A percentile compares a stretch with the other conserved stretches of the same genome.
phyloP scores from a whole-genome alignment of 2,113 vertebrate species.

The Antigone vipio region DNA sequence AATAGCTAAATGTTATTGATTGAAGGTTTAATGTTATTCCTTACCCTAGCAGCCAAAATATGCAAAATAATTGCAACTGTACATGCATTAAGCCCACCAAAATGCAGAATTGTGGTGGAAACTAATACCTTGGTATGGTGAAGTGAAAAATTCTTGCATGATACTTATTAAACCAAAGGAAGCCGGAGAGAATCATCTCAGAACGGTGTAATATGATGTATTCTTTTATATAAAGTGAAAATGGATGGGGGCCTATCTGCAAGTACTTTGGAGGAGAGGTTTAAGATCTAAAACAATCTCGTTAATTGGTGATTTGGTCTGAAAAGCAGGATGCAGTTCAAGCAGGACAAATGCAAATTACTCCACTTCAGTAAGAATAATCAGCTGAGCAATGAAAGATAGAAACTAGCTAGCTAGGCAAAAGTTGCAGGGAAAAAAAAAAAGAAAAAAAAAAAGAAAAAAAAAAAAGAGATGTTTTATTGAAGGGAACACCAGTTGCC shows the following conservation, averaged over 20 bases:
- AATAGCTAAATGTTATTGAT: background rate
- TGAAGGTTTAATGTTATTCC: background rate
- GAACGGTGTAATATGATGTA: background rate
- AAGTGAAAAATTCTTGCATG: background rate
- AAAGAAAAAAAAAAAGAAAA: background rate
- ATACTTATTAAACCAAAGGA: background rate
- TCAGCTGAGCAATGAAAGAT: background rate
- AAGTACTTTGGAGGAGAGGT: background rate
- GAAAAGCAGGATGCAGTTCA: conserved; percentile 16
- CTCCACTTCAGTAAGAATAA: background rate
- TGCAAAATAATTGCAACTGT: background rate
- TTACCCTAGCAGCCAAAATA: background rate
- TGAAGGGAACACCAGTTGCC: background rate
- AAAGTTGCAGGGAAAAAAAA: background rate
- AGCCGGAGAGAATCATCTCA: background rate
- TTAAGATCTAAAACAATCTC: background rate
- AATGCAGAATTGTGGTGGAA: background rate
- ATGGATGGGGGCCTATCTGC: background rate
- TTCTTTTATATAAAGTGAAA: background rate
- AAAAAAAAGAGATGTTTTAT: background rate
- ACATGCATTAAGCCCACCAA: background rate
- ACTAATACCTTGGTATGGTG: background rate
- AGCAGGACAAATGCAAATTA: conserved; percentile 27
- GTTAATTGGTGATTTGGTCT: conserved; percentile 18
- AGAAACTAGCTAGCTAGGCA: background rate